Percentiles rank a stretch among this genome's conserved stretches.
Evolutionary conservation across 2,113 vertebrate species (phyloP).

Genomic region (Rhynchopsitta pachyrhyncha): DNA sequence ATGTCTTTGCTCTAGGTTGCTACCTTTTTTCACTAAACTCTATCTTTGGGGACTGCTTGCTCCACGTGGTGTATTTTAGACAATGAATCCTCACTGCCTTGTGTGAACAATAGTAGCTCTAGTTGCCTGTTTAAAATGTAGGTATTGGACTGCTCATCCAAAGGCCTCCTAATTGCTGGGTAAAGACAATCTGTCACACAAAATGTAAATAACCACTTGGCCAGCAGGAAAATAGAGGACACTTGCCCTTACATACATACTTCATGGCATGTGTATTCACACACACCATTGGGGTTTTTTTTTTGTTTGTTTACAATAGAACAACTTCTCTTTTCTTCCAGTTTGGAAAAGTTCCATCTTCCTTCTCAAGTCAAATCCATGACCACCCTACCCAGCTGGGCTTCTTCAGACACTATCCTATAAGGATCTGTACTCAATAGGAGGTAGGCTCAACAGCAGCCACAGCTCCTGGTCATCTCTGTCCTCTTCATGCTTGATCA

Average conservation of each 20-base stretch:
- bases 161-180: not conserved
- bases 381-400: not conserved
- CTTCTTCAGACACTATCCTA: slow-evolving; percentile 17
- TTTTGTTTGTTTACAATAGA: not conserved
- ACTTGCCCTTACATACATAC: fast-evolving
- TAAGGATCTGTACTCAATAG: not conserved
- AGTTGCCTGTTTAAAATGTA: not conserved
- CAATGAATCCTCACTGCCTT: not conserved
- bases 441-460: not conserved
- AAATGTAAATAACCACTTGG: not conserved
- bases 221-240: not conserved
- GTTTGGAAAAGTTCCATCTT: not conserved
- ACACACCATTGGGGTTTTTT: not conserved
- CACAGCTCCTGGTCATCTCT: not conserved
- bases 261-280: fast-evolving
- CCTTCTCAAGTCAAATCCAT: not conserved
- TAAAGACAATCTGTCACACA: not conserved
- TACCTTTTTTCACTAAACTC: not conserved
- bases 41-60: not conserved
- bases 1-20: not conserved
- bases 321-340: not conserved
- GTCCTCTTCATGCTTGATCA: not conserved
- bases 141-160: not conserved
- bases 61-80: fast-evolving
- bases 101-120: not conserved